Evolutionary conservation across 2,113 vertebrate species (phyloP).

Genomic region (Zingel zingel): DNA sequence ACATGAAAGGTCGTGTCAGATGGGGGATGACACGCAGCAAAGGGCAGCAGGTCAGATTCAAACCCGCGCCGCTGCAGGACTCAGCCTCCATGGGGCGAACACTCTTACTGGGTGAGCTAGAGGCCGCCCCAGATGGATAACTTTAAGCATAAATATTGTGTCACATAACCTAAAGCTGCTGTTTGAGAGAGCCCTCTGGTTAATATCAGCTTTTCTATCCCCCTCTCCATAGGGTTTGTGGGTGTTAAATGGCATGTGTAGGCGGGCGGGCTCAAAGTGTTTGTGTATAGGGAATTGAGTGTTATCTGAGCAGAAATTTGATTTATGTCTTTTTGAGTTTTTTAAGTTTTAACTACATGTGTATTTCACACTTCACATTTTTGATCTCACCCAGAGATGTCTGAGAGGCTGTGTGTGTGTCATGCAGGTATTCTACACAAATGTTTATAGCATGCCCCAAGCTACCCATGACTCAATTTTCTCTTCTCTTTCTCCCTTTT

Average conservation of each 20-base stretch:
- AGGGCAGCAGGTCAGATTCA: no score
- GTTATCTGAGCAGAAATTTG: conserved; percentile 1
- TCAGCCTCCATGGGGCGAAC: no score
- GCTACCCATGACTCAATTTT: conserved; percentile 40
- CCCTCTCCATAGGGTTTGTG: not conserved
- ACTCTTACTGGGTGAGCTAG: no score
- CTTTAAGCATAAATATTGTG: not conserved
- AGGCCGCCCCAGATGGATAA: not conserved
- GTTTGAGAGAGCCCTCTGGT: conserved; percentile 7
- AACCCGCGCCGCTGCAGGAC: no score
- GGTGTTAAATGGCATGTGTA: conserved; percentile 2
- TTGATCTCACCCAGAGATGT: conserved; percentile 5
- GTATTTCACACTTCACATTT: conserved; percentile 12
- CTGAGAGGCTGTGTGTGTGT: conserved; percentile 31
- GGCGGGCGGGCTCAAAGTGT: conserved; percentile 7
- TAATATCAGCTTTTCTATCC: conserved; percentile 1
- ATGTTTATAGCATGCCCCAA: conserved; percentile 25
- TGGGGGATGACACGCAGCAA: no score
- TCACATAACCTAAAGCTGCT: not conserved
- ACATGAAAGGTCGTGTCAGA: no score
- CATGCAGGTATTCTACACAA: conserved; percentile 3
- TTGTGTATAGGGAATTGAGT: not conserved
- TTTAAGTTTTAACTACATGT: conserved; percentile 32
- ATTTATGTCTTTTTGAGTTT: conserved; percentile 24
- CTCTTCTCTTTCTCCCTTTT: not conserved